Evolutionary conservation across 2,113 vertebrate genomes (phyloP), one percentile per base, ranked within the genome.

Genomic region (Dendropsophus ebraccatus): DNA sequence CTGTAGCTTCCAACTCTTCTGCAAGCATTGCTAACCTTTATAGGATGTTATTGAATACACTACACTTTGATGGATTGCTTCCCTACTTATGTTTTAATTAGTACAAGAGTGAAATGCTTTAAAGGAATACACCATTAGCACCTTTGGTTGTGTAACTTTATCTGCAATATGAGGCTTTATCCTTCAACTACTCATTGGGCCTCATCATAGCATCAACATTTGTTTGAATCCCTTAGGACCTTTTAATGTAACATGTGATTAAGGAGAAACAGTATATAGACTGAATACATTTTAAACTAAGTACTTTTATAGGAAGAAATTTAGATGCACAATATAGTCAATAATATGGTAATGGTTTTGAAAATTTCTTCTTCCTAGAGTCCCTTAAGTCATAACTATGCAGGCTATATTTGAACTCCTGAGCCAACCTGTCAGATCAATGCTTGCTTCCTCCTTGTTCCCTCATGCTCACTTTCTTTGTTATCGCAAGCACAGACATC

Each of bases 51-150:
- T 83, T 83, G 50, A 54, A 83, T 72, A 54, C 49, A 56, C 81
- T 72, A 54, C 49, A 70, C 17, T 83, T 83, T 70, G 65, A 83
- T 83, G 62, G 81, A 83, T 83, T 72, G 67, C 81, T 81, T 81
- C 78, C 78, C 21, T 37, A 37, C 67, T 83, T 83, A 72, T 72
- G 81, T 37, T 54, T 83, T 83, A 83, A 83, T 83, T 83, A 73
- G 65, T 72, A 72, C 49, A 56, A 83, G 81, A 72, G 30, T 47
- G 32, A 54, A 73, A 37, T 73, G 45, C 49, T 73, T 37, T 73
- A 62, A 41, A 72, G 81, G 52, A 72, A 37, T 56, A 17, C 19
- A 37, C 70, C 81, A 83, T 81, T 65, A 62, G n/a, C 5, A 17
- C 50, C 41, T 16, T 54, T 78, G 19, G 19, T 16, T 58, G 50